Evolutionary conservation across 92 coral and sea anemone genomes (phyloP).

Genomic region (Micromussa lordhowensis): DNA sequence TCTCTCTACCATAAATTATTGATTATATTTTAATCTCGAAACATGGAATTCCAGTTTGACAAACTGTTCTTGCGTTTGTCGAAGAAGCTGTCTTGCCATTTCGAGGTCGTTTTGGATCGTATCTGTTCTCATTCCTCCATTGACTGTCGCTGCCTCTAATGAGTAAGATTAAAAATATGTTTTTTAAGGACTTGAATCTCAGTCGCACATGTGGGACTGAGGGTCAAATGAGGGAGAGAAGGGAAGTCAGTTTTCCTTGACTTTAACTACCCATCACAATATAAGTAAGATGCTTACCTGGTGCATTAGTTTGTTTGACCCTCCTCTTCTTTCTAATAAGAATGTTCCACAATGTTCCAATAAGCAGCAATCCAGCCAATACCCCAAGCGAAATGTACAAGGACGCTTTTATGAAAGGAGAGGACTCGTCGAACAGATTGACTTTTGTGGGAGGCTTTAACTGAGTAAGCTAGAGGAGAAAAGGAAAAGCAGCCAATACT

Average conservation of each 20-base stretch:
- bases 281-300: neutral
- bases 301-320: neutral
- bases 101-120: neutral
- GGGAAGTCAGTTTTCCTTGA: neutral
- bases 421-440: constrained; percentile 12
- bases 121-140: neutral
- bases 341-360: constrained; percentile 6
- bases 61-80: constrained; percentile 6
- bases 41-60: neutral
- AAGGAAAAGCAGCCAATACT: too few species aligned
- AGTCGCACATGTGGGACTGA: neutral
- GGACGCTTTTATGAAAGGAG: neutral
- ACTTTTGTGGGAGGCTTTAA: neutral
- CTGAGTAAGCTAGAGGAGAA: neutral
- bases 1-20: neutral
- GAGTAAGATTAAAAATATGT: neutral
- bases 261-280: neutral
- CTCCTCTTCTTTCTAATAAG: neutral
- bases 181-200: neutral
- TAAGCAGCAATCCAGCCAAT: neutral
- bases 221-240: neutral
- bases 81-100: neutral
- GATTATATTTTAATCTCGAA: neutral
- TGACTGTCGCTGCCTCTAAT: neutral
- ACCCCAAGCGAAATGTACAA: constrained; percentile 15